Evolutionary conservation across 2,888 invertebrate species (phyloP).

Genomic region (Spodoptera picta): DNA sequence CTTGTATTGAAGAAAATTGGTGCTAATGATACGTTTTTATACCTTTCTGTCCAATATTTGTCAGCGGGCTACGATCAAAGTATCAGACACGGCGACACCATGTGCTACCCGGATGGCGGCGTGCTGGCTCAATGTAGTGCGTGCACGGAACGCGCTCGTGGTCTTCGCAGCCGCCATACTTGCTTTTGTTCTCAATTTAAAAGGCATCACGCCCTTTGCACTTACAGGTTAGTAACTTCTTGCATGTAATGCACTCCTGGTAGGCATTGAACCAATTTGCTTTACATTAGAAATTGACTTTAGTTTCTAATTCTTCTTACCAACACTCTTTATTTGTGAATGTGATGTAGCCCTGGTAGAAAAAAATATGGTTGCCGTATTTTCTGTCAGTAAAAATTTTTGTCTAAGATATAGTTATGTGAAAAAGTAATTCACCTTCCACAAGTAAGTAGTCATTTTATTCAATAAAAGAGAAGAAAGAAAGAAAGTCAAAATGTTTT

Average conservation of each 20-base stretch:
- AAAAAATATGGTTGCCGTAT: no score
- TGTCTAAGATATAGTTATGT: no score
- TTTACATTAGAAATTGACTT: neutral
- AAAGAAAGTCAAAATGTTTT: no score
- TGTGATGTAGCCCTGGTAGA: no score
- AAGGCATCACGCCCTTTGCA: constrained; percentile 89
- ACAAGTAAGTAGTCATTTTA: no score
- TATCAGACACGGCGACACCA: constrained; percentile 30
- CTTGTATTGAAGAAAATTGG: no score
- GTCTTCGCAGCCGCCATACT: constrained; percentile 91
- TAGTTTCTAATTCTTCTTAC: no score
- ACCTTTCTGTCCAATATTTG: neutral
- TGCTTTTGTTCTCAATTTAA: constrained; percentile 82
- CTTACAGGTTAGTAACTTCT: constrained; percentile 88
- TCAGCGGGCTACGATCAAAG: constrained; percentile 61
- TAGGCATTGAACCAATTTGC: neutral
- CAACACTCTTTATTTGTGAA: no score
- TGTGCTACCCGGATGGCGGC: constrained; percentile 50
- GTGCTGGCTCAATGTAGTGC: constrained; percentile 79
- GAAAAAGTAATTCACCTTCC: no score
- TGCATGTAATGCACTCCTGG: constrained; percentile 18
- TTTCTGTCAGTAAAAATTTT: no score
- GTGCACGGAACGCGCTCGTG: constrained; percentile 94
- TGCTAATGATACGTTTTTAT: neutral
- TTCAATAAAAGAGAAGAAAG: no score